Conservation (phyloP, 2,888 invertebrate species). For the Rhogogaster chlorosoma region DNA sequence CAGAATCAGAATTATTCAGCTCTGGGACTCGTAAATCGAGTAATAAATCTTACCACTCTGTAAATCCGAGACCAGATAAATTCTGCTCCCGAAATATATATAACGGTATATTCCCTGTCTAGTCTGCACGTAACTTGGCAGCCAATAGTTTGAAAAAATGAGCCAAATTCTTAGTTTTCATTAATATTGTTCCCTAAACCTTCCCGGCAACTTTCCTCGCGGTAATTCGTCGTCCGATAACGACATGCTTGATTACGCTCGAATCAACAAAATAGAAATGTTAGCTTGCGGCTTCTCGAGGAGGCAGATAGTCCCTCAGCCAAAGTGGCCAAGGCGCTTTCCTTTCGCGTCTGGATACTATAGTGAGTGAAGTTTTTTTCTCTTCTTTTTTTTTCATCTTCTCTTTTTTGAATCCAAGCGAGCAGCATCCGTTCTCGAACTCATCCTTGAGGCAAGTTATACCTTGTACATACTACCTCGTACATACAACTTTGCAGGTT, state of each 20-base stretch:
- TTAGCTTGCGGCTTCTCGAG: constrained; percentile 28
- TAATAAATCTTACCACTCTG: constrained; percentile 22
- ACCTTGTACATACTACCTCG: neutral
- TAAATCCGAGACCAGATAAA: neutral
- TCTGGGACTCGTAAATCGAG: neutral
- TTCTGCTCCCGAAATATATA: neutral
- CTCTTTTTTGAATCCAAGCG: neutral
- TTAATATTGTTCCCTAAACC: neutral
- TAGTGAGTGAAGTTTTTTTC: neutral
- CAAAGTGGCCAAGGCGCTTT: constrained; percentile 41
- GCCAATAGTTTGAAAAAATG: neutral
- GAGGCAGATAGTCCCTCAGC: constrained; percentile 17
- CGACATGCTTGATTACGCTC: constrained; percentile 34
- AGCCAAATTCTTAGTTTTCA: neutral
- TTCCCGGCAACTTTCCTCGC: neutral
- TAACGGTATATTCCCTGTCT: neutral
- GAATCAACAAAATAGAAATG: constrained; percentile 44
- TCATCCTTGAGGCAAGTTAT: constrained; percentile 44
- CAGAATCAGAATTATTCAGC: neutral
- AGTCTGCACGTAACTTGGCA: neutral
- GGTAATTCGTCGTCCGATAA: neutral
- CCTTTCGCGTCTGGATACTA: constrained; percentile 27
- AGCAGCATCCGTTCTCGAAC: constrained; percentile 1
- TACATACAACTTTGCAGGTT: neutral
- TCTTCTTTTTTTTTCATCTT: neutral